Percentiles rank a stretch among this genome's conserved stretches.
Evolutionary conservation across 2,888 invertebrate genomes (phyloP).

Genomic region (Lysandra bellargus): DNA sequence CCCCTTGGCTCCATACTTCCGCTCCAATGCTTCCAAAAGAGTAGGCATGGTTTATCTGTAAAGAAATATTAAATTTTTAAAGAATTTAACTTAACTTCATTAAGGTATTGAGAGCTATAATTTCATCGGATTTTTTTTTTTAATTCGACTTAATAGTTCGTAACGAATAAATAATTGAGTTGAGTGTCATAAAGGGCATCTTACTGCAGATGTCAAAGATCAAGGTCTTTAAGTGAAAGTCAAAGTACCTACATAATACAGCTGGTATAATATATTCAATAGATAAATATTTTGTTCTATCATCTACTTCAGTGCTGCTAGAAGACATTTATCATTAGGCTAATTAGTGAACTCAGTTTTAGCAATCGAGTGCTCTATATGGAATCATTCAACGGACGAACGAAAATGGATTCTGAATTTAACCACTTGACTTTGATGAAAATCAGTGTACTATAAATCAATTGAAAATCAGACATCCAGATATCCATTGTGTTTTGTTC

Average conservation of each 20-base stretch:
- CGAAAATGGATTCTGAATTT: background rate
- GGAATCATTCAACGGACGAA: background rate
- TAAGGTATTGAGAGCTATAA: background rate
- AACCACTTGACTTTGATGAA: background rate
- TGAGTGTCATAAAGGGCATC: background rate
- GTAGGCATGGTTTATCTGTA: slow-evolving; percentile 87
- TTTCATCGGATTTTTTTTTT: no score
- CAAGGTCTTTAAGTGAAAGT: slow-evolving; percentile 10
- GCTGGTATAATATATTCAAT: background rate
- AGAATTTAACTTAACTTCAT: background rate
- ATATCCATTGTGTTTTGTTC: background rate
- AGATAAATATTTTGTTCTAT: background rate
- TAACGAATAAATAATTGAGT: slow-evolving; percentile 13
- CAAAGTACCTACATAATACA: background rate
- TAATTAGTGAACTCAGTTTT: background rate
- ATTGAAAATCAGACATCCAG: background rate
- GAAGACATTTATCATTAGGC: background rate
- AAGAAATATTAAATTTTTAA: slow-evolving; percentile 42
- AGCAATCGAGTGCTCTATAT: background rate
- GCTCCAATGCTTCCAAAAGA: slow-evolving; percentile 92
- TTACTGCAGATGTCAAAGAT: background rate
- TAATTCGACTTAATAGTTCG: background rate
- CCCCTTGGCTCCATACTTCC: slow-evolving; percentile 88
- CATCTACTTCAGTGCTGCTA: background rate
- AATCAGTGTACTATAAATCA: background rate